phyloP scores from a whole-genome alignment of 2,888 invertebrate species.

The Eupithecia centaureata region DNA sequence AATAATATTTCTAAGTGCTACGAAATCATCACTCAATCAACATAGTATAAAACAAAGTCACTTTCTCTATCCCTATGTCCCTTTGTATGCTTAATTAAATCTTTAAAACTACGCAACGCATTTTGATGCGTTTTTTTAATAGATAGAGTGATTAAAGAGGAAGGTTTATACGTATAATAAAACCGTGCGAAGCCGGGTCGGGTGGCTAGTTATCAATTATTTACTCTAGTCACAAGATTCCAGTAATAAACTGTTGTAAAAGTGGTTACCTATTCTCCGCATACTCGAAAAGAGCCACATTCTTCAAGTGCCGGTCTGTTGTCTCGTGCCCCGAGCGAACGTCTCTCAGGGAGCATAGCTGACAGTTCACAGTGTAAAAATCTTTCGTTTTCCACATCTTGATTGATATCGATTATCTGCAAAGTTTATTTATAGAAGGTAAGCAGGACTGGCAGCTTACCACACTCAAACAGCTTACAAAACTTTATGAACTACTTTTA shows the following conservation, averaged over 20 bases:
- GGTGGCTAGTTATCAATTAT: no score
- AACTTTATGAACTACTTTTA: neutral
- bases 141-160: no score
- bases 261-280: neutral
- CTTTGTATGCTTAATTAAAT: no score
- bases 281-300: neutral
- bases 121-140: no score
- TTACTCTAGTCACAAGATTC: no score
- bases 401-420: constrained; percentile 10
- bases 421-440: neutral
- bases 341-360: constrained; percentile 5
- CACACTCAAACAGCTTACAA: neutral
- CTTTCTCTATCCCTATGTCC: no score
- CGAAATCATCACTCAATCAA: no score
- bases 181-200: no score
- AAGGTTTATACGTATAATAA: no score
- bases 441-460: neutral
- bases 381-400: constrained; percentile 19
- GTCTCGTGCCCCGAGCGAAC: neutral
- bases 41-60: no score
- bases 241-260: no score
- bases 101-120: no score
- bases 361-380: constrained; percentile 15
- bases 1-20: neutral
- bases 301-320: neutral